These are phyloP conservation scores for Chaenogobius annularis DNA, from an alignment of 2,113 vertebrate species.

Conservation along the genomic window DNA sequence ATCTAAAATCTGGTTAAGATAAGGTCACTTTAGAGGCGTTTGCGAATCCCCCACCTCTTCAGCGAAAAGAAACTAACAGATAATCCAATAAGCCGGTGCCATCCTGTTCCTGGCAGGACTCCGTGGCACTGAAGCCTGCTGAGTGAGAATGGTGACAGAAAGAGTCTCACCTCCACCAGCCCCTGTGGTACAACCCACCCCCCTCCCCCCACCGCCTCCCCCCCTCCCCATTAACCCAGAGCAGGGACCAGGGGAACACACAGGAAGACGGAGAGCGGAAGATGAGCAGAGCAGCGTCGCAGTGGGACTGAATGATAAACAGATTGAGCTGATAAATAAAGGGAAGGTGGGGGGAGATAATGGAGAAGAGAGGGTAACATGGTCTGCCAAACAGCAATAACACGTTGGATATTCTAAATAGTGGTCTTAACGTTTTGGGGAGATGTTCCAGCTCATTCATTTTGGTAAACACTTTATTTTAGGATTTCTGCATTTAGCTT, in stretches of 20 bases:
- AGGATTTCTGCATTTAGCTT: too few relatives aligned
- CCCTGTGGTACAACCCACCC: constrained; percentile 37
- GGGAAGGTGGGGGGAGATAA: constrained; percentile 9
- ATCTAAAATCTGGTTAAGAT: constrained; percentile 39
- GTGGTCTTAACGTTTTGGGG: too few relatives aligned
- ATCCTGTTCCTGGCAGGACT: constrained; percentile 61
- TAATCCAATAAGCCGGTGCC: constrained; percentile 61
- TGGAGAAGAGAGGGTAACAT: constrained; percentile 13
- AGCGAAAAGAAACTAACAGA: constrained; percentile 60
- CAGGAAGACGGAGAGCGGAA: constrained; percentile 43
- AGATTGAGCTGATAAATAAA: constrained; percentile 41
- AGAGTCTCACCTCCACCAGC: constrained; percentile 60
- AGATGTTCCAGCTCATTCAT: too few relatives aligned
- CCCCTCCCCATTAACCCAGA: constrained; percentile 65
- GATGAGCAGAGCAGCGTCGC: constrained; percentile 45
- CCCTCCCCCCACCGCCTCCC: background rate
- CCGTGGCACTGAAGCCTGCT: constrained; percentile 42
- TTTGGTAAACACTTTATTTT: too few relatives aligned
- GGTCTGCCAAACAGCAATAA: background rate
- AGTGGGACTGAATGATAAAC: constrained; percentile 50
- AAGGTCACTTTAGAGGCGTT: constrained; percentile 31
- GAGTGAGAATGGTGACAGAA: constrained; percentile 66
- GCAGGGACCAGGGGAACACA: constrained; percentile 49
- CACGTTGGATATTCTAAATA: background rate
- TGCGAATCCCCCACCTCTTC: constrained; percentile 28